Conservation (phyloP, 37 sponge, comb jelly and placozoan genomes). For the Tethya wilhelma region DNA sequence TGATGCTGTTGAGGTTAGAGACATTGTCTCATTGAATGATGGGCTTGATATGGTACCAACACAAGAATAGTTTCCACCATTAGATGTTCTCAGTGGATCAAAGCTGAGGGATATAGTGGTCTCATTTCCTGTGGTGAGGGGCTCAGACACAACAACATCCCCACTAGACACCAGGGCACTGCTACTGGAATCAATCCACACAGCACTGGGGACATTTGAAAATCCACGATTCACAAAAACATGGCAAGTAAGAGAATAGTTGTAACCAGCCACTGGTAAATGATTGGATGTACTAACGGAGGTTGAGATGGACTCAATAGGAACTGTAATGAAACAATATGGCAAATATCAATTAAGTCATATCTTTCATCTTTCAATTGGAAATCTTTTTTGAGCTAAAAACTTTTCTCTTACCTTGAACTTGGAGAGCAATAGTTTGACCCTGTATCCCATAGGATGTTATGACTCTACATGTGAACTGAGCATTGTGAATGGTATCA, state of each 20-base stretch:
- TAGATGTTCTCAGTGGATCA: slow-evolving; percentile 2
- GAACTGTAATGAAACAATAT: background rate
- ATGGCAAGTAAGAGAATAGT: background rate
- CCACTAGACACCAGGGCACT: background rate
- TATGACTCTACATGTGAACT: background rate
- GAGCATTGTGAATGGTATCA: background rate
- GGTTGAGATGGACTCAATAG: background rate
- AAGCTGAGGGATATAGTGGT: slow-evolving; percentile 7
- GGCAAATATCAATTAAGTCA: background rate
- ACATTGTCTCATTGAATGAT: background rate
- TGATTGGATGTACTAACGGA: background rate
- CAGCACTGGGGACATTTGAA: background rate
- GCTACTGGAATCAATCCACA: background rate
- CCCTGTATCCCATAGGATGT: slow-evolving; percentile 5
- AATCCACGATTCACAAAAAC: background rate
- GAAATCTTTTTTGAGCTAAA: background rate
- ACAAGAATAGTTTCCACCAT: slow-evolving; percentile 3
- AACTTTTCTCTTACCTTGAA: background rate
- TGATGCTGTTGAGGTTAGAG: background rate
- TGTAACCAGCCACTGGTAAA: slow-evolving; percentile 15
- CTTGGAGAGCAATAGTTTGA: background rate
- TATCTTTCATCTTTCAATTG: background rate
- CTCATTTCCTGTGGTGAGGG: background rate
- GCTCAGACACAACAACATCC: background rate
- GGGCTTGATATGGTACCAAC: background rate